Base-by-base conservation (phyloP, 2,113 vertebrate species). In the Pollimyrus isidori region DNA sequence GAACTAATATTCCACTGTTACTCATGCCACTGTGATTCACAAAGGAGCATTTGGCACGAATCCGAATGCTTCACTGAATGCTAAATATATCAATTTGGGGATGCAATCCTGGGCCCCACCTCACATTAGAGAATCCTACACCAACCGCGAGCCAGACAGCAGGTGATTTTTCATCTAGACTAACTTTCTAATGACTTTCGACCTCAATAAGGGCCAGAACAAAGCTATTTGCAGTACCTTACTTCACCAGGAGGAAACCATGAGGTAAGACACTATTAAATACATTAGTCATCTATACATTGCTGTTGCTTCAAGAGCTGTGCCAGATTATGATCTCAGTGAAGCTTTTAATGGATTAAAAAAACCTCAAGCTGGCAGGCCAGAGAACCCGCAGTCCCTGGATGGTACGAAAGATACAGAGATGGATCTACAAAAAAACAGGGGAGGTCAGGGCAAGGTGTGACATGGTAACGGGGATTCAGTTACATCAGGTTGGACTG, bases 161-260 rank as follows among this genome's bases (percentile, higher is more conserved):
- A n/a, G 82, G 21, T 48, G 82, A 84, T 84, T 84, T n/a, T 84
- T 84, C 82, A 84, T 46, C 45, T 48, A 84, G 7, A 84, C 82
- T 46, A 84, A 84, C 82, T 48, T 48, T 42, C 35, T 80, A 42
- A 80, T 21, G 45, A 23, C 45, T 45, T 49, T 19, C 90, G 7
- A 84, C 39, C 46, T 13, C 50, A 56, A 39, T 48, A 42, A 56
- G 48, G 90, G 90, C 90, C 92, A 91, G 90, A 89, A 92, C 86
- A 82, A 91, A 6, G 48, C 92, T 94, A 94, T 94, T 95, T 92
- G 89, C 88, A 90, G 92, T 52, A 19, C 65, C 89, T 93, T 91
- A 93, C 91, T 92, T 95, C 92, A 93, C 92, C 91, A 88, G 89
- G 69, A 89, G 91, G 87, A 90, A 93, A 92, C 85, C 87, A 48